Conservation (phyloP, 2,113 vertebrate genomes). For the Siniperca chuatsi region DNA sequence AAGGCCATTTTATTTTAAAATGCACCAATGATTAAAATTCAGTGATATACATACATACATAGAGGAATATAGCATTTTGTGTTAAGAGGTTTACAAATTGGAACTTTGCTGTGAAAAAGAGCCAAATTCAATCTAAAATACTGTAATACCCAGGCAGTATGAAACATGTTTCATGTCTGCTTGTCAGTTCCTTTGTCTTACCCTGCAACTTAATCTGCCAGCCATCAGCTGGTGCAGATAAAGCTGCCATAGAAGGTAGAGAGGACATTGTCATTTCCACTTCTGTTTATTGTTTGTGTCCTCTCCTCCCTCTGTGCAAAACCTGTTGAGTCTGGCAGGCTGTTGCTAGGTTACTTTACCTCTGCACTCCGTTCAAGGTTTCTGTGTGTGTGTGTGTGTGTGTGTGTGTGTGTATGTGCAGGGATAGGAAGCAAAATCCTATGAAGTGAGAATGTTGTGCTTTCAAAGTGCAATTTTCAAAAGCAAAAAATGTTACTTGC, state of each 20-base stretch:
- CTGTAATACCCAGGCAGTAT: not conserved
- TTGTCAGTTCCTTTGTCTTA: slow-evolving; percentile 4
- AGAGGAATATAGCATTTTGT: not conserved
- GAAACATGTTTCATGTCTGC: not conserved
- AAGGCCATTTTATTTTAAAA: not conserved
- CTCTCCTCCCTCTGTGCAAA: slow-evolving; percentile 49
- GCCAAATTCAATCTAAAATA: not conserved
- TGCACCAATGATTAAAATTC: not conserved
- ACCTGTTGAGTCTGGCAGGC: slow-evolving; percentile 72
- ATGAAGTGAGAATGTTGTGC: slow-evolving; percentile 20
- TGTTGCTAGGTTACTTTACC: slow-evolving; percentile 82
- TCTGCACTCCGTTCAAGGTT: slow-evolving; percentile 40
- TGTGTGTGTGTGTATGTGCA: not conserved
- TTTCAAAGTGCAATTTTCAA: slow-evolving; percentile 8
- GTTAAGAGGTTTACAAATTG: not conserved
- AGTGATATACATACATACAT: not conserved
- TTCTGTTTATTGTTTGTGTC: slow-evolving; percentile 61
- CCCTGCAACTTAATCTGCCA: not conserved
- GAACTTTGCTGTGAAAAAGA: not conserved
- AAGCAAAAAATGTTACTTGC: not conserved
- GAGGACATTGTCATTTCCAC: slow-evolving; percentile 55
- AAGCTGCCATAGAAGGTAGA: slow-evolving; percentile 24
- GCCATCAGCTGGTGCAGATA: slow-evolving; percentile 14
- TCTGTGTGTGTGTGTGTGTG: not conserved
- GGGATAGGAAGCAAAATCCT: not conserved